Base-by-base conservation (phyloP, 2,888 invertebrate genomes). In the Psylliodes chrysocephalus region DNA sequence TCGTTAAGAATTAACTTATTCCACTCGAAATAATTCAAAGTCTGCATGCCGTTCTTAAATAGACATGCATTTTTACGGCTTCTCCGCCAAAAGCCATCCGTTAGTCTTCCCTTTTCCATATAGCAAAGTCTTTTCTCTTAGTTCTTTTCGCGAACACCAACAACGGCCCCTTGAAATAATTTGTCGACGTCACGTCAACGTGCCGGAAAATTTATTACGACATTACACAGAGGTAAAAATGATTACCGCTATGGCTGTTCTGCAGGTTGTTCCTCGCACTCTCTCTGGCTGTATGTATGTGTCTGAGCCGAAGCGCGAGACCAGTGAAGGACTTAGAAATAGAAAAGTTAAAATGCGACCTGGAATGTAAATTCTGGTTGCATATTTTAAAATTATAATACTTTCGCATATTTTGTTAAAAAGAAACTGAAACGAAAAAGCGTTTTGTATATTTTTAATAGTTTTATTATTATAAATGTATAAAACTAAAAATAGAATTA, bases 121-220 rank as follows among this genome's bases (percentile, higher is more conserved):
- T n/a, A 6, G 7, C 33, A n/a, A 33, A 4, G 2, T 35, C 35
- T 35, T 12, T 22, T 35, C 35, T 35, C 35, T 35, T 35, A 12
- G 12, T 42, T 49, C 30, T 49, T 49, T 49, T 15, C 30, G 28
- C 15, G 49, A 28, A 49, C 28, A 49, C 49, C 49, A 49, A 49
- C 28, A 28, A 12, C 28, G 1, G 28, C 28, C 49, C 35, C 15
- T 56, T 22, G 28, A 38, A 49, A 47, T 59, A 64, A 54, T 60
- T 64, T 60, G 60, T 54, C 64, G 60, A 60, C 52, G 63, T 63
- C 63, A 63, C 63, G 57, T 63, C 63, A 63, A 52, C 42, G 49
- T 52, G 63, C 38, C 10, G 35, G 64, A 47, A 60, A 64, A 64
- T 64, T 64, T 64, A 64, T 64, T 53, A 47, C 54, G 44, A 64